phyloP scores from a whole-genome alignment of 2,797 vertebrate genomes.

The Champsocephalus esox region DNA sequence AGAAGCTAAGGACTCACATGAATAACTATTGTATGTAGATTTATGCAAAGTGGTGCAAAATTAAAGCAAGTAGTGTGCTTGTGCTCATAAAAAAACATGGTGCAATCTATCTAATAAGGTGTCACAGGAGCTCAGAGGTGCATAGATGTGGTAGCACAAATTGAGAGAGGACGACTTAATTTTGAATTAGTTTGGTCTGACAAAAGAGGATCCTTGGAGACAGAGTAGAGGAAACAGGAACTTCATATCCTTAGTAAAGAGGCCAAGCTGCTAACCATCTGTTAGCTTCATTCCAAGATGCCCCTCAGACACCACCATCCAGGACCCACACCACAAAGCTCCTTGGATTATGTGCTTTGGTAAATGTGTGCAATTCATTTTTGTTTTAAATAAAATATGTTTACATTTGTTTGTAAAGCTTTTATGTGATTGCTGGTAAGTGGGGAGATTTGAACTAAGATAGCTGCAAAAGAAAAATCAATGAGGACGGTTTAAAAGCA shows the following conservation, averaged over 20 bases:
- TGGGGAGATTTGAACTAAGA: neutral
- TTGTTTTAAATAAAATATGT: too few species aligned
- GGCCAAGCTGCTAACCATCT: conserved; percentile 53
- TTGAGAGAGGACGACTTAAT: conserved; percentile 43
- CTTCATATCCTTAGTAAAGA: conserved; percentile 56
- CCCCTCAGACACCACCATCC: conserved; percentile 14
- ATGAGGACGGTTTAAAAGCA: neutral
- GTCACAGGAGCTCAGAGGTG: conserved; percentile 48
- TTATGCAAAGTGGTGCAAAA: conserved; percentile 68
- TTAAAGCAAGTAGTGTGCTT: conserved; percentile 18
- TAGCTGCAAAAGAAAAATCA: neutral
- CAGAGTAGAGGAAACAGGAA: conserved; percentile 59
- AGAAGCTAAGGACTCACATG: conserved; percentile 50
- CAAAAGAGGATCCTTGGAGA: conserved; percentile 51
- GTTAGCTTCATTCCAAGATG: conserved; percentile 41
- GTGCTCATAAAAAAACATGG: conserved; percentile 23
- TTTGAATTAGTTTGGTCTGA: conserved; percentile 43
- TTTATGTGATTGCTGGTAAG: neutral
- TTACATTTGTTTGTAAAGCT: neutral
- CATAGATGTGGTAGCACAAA: conserved; percentile 33
- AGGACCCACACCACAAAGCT: conserved; percentile 12
- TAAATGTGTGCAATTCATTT: too few species aligned
- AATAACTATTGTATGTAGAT: conserved; percentile 63
- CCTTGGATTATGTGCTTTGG: neutral
- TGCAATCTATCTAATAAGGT: conserved; percentile 53